phyloP scores from a whole-genome alignment of 2,888 invertebrate genomes.

The Euclidia mi region DNA sequence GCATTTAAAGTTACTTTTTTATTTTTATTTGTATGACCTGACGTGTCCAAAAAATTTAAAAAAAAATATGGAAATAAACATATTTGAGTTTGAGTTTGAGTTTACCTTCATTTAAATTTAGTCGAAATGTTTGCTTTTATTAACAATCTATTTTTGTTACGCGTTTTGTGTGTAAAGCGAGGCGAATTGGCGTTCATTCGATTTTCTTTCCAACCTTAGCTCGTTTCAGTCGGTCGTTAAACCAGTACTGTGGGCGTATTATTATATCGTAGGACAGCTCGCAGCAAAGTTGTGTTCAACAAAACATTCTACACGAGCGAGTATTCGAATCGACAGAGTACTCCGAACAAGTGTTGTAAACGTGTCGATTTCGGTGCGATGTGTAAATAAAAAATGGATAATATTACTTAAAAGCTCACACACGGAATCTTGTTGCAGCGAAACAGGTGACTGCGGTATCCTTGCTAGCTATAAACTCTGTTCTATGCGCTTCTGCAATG shows the following conservation, averaged over 20 bases:
- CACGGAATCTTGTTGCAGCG: conserved; percentile 30
- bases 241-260: conserved; percentile 25
- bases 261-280: conserved; percentile 4
- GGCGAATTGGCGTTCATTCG: conserved; percentile 5
- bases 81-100: too few relatives aligned
- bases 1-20: too few relatives aligned
- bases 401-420: conserved; percentile 50
- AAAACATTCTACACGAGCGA: not conserved
- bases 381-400: conserved; percentile 32
- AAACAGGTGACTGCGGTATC: conserved; percentile 72
- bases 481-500: conserved; percentile 73
- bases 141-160: too few relatives aligned
- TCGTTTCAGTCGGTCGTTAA: conserved; percentile 6
- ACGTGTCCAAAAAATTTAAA: too few relatives aligned
- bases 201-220: conserved; percentile 18
- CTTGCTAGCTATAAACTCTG: conserved; percentile 68
- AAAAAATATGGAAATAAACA: too few relatives aligned
- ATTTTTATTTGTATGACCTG: too few relatives aligned
- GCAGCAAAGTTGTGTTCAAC: not conserved
- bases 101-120: too few relatives aligned
- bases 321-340: too few relatives aligned
- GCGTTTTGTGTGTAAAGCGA: not conserved
- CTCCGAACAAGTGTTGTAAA: too few relatives aligned
- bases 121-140: too few relatives aligned
- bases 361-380: not conserved